Base-by-base conservation (phyloP, 2,797 vertebrate species). In the Babyrousa celebensis region DNA sequence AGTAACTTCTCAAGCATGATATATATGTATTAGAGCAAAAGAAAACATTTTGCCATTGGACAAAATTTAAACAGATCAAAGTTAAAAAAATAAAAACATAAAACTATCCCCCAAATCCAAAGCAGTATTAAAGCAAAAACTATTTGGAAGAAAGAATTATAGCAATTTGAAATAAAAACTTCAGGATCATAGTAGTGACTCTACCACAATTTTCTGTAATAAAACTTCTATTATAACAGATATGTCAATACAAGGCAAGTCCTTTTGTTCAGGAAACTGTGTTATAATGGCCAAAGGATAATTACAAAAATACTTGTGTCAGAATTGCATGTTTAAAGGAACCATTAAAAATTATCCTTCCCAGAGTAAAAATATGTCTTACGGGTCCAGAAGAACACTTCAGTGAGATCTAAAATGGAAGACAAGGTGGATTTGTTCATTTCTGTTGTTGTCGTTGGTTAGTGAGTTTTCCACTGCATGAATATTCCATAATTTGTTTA, bases 211-310 rank as follows among this genome's bases (percentile, higher is more conserved):
- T 97, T 96, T 96, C 92, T 92, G 60, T 95, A 97, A 95, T 96
- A 93, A 97, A 97, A 93, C 89, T 94, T 97, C 92, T 84, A 95
- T 95, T 95, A 91, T 85, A 95, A 96, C 89, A 91, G 89, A 94
- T 93, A 96, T 32, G 54, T 78, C 79, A 93, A 96, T 94, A 91
- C 65, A 96, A 95, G 96, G 89, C 43, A 92, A 90, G 70, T 90
- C 71, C 56, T 75, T 86, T 93, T 97, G 97, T 96, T 97, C 80
- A 90, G 96, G 96, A 95, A 89, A 96, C 84, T 78, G 94, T 96
- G 89, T 92, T 95, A 96, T 93, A 97, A 95, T 68, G 40, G 83
- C 94, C 91, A 94, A 86, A 97, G 94, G 79, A 79, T 93, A 96
- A 97, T 97, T 95, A 95, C 77, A 97, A 86, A 97, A 97, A 94